Evolutionary conservation across 2,888 invertebrate species (phyloP), one percentile per base, ranked within the genome.

Genomic region (Acholoe squamosa): DNA sequence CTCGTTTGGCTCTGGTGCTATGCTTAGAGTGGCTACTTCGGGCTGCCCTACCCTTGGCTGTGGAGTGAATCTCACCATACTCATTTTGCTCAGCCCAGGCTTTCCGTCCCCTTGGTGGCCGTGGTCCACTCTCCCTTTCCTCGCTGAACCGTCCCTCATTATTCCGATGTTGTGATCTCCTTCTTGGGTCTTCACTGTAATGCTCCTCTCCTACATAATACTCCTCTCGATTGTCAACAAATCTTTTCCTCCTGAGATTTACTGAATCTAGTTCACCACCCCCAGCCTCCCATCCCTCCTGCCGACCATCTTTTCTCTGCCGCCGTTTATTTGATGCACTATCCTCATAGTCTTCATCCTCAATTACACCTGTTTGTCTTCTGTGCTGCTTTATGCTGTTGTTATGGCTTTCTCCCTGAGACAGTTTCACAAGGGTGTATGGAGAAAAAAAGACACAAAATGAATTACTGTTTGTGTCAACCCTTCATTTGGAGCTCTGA

Each of bases 71-170:
- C 19, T 80, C 80, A 43, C 33, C 19, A n/a, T 34, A 33, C 19
- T 80, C 80, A 80, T 80, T 43, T 14, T 80, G 34, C 19, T 43
- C 80, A 19, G 5, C 33, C 80, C 80, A 80, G 22, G 80, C 80
- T 34, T 80, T 80, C 28, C 71, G 19, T 22, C 28, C 28, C 14
- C 25, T 0, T 25, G 28, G 71, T 14, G 19, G 71, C 14, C 71
- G 14, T 5, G 19, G 71, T 25, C 25, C 28, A 14, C 28, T 28
- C 3, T 71, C 31, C 14, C 5, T 5, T 16, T 71, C 71, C 31
- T 25, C 28, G 28, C 16, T 71, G 5, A 71, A 7, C 0, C 71
- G 19, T 7, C 61, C n/a, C 19, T 61, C 61, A 19, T 61, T 61
- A n/a, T 61, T 61, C 61, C n/a, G 61, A 7, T 61, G 61, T n/a